Percentiles rank a stretch among this genome's conserved stretches.
phyloP scores from a whole-genome alignment of 2,797 vertebrate species.

The Picus viridis region DNA sequence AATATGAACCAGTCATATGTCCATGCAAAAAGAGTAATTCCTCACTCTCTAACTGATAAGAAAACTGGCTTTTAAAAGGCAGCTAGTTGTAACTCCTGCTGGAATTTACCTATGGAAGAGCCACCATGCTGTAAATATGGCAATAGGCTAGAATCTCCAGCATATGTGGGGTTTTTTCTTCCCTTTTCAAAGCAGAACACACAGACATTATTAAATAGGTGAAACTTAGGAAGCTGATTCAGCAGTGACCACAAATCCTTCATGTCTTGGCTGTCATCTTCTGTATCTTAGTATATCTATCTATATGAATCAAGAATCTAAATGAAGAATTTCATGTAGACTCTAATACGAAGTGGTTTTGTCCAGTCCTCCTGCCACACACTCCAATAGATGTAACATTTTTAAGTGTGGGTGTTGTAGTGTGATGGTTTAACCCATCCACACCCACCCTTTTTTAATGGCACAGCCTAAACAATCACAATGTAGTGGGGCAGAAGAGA shows the following conservation, averaged over 20 bases:
- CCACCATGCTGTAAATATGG: background rate
- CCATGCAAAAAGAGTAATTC: background rate
- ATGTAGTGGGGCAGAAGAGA: background rate
- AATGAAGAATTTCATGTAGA: conserved; percentile 41
- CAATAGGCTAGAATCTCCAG: background rate
- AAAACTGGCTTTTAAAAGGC: background rate
- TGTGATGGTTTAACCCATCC: too few species aligned
- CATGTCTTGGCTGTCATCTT: background rate
- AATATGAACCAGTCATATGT: background rate
- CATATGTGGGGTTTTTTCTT: fast-evolving
- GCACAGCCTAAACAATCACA: too few species aligned
- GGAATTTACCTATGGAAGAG: background rate
- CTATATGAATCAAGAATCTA: background rate
- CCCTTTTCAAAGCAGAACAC: background rate
- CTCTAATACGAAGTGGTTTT: background rate
- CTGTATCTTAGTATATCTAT: background rate
- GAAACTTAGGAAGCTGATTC: conserved; percentile 9
- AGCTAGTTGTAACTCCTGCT: background rate
- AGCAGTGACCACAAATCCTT: conserved; percentile 2
- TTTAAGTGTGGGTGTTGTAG: background rate
- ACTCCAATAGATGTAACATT: background rate
- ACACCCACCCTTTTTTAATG: too few species aligned
- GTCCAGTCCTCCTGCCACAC: background rate
- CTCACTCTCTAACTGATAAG: background rate
- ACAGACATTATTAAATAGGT: conserved; percentile 16